A percentile compares a stretch with the other conserved stretches of the same genome.
These are phyloP conservation scores for Harpagoxenus sublaevis DNA, from an alignment of 2,888 invertebrate genomes.

Conservation along the genomic window DNA sequence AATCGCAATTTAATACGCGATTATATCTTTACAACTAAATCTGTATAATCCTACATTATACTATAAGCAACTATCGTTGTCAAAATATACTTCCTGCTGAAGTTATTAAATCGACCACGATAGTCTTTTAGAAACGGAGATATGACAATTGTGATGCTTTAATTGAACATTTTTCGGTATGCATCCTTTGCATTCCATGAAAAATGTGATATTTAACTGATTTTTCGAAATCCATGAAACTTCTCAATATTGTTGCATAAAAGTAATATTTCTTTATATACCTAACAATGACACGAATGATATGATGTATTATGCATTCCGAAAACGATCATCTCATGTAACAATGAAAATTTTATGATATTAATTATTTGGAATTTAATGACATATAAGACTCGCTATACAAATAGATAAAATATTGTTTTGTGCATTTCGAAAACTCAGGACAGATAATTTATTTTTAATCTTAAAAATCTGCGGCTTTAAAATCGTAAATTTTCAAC, in stretches of 20 bases:
- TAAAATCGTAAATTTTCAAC: neutral
- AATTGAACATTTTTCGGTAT: neutral
- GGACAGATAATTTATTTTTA: neutral
- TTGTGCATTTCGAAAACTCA: neutral
- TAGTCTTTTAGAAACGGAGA: neutral
- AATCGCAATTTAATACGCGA: neutral
- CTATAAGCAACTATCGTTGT: neutral
- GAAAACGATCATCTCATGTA: neutral
- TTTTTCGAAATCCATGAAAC: neutral
- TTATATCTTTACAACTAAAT: conserved; percentile 10
- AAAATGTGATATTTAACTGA: neutral
- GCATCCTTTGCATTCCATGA: neutral
- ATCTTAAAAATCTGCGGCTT: neutral
- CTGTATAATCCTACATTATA: neutral
- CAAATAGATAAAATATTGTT: neutral
- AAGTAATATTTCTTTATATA: neutral
- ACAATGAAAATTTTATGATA: neutral
- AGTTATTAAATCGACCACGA: neutral
- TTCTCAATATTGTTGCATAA: neutral
- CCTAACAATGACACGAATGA: neutral
- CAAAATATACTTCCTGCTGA: neutral
- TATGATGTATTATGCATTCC: neutral
- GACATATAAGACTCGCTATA: neutral
- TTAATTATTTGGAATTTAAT: neutral
- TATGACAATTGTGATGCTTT: neutral